Percentiles rank a stretch among this genome's conserved stretches.
These are phyloP conservation scores for Aphelinus atriplicis DNA, from an alignment of 1,140 invertebrate species.

Conservation along the genomic window DNA sequence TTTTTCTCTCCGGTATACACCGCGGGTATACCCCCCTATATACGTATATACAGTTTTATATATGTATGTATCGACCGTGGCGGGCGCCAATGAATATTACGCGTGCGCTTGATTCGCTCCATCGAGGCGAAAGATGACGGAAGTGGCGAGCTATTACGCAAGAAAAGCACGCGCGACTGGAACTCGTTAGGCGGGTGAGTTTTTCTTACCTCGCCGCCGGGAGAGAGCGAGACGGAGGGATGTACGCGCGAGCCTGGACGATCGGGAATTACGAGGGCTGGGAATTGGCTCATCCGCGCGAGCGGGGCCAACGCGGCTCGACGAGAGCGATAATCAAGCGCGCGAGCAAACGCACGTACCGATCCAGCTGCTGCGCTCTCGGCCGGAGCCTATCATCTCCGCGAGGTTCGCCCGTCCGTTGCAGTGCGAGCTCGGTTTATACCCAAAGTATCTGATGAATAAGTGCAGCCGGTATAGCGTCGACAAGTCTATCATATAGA, in stretches of 20 bases:
- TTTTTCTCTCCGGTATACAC: not conserved
- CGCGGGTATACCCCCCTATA: not conserved
- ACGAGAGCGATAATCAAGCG: too few relatives aligned
- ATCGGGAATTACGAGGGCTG: constrained; percentile 29
- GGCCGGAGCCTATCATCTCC: too few relatives aligned
- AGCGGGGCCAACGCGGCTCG: too few relatives aligned
- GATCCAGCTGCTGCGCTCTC: too few relatives aligned
- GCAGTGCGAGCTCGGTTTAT: too few relatives aligned
- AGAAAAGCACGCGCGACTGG: constrained; percentile 50
- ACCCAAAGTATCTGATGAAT: too few relatives aligned
- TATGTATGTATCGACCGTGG: too few relatives aligned
- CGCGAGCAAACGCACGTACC: too few relatives aligned
- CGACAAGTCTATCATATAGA: too few relatives aligned
- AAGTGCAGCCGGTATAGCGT: too few relatives aligned
- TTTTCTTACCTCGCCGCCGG: constrained; percentile 44
- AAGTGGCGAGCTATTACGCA: constrained; percentile 48
- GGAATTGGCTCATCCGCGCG: not conserved
- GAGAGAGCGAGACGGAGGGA: not conserved
- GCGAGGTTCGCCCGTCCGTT: too few relatives aligned
- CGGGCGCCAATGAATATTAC: too few relatives aligned
- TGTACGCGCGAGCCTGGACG: not conserved
- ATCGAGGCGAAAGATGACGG: constrained; percentile 35
- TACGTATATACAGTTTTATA: constrained; percentile 5
- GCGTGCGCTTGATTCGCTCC: constrained; percentile 3
- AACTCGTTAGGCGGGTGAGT: constrained; percentile 52